Evolutionary conservation across 1,140 invertebrate species (phyloP).

Genomic region (Bombus balteatus): DNA sequence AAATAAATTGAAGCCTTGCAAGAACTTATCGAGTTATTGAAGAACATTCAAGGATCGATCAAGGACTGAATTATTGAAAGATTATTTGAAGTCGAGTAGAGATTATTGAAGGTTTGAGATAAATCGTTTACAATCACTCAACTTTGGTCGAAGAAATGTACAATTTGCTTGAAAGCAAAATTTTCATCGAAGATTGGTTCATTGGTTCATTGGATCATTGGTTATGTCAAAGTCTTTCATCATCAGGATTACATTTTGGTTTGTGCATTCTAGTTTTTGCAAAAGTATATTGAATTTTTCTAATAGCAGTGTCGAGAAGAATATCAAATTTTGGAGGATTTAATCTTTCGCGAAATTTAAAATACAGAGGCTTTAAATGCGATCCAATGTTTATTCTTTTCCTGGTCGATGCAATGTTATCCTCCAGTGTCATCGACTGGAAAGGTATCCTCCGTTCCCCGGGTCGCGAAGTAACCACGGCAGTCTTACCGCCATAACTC

Average conservation of each 20-base stretch:
- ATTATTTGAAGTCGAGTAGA: background rate
- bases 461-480: conserved; percentile 59
- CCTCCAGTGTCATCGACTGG: conserved; percentile 48
- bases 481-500: conserved; percentile 73
- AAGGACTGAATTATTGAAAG: background rate
- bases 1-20: background rate
- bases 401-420: conserved; percentile 39
- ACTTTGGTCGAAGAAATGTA: background rate
- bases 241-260: too few species aligned
- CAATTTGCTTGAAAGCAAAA: too few species aligned
- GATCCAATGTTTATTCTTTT: conserved; percentile 27
- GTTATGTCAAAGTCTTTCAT: too few species aligned
- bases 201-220: too few species aligned
- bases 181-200: too few species aligned
- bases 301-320: too few species aligned
- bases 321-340: too few species aligned
- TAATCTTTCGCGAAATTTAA: background rate
- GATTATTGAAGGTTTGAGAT: background rate
- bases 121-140: background rate
- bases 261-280: too few species aligned
- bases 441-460: conserved; percentile 36
- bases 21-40: background rate
- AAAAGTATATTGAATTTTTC: too few species aligned
- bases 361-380: background rate
- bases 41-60: too few species aligned